Percentiles rank a stretch among this genome's conserved stretches.
Conservation (phyloP, 2,113 vertebrate genomes). For the Notarius quadriscutis region DNA sequence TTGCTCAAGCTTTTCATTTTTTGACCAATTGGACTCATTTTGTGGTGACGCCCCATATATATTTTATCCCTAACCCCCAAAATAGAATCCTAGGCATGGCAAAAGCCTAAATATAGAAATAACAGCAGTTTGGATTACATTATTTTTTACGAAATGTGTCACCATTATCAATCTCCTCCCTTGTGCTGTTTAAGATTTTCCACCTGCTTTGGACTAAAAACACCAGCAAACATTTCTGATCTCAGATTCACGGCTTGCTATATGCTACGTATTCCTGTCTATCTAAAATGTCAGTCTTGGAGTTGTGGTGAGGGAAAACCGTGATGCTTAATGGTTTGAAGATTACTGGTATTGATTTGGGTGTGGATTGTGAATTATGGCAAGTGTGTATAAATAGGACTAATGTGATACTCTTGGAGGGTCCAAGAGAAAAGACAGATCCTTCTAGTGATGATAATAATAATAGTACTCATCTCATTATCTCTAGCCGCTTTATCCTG, state of each 20-base stretch:
- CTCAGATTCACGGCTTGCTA: constrained; percentile 83
- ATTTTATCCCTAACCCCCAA: background rate
- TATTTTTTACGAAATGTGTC: constrained; percentile 78
- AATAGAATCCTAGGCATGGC: background rate
- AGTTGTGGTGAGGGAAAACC: constrained; percentile 68
- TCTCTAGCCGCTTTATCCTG: no score
- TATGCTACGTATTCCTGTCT: constrained; percentile 68
- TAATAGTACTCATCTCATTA: background rate
- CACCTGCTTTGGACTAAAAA: constrained; percentile 73
- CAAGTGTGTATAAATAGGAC: constrained; percentile 13
- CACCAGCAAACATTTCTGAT: constrained; percentile 91
- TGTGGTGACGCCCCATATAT: no score
- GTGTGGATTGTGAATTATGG: constrained; percentile 76
- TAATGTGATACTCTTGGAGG: background rate
- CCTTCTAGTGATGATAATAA: background rate
- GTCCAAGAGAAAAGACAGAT: background rate
- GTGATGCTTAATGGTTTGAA: constrained; percentile 87
- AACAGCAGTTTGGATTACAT: background rate
- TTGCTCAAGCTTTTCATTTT: no score
- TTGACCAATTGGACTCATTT: no score
- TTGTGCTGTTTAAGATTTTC: constrained; percentile 61
- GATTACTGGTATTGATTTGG: constrained; percentile 86
- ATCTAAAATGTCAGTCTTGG: constrained; percentile 76
- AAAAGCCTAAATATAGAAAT: background rate
- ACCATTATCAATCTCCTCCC: constrained; percentile 80